Base-by-base conservation (phyloP, 2,113 vertebrate species). In the Microcebus jonahi region DNA sequence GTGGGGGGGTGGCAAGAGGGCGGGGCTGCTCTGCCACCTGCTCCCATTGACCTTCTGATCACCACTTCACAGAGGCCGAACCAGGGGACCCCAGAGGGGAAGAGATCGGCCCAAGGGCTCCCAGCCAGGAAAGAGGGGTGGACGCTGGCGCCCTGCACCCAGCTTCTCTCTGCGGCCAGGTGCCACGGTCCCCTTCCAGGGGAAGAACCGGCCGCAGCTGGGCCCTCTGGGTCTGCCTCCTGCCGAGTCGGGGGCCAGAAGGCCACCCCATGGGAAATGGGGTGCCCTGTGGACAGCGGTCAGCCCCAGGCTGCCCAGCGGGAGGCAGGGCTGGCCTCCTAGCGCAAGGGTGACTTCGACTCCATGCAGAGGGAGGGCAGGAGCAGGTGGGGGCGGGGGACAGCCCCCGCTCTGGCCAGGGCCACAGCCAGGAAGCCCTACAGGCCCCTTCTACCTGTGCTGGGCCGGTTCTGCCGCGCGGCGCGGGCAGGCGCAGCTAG, bases 381-480 rank as follows among this genome's bases (percentile, higher is more conserved):
- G 70, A 14, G 31, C 8, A 48, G 65, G 73, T 1, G 1, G 65
- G 76, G 71, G 23, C 4, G 0, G n/a, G 50, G 23, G 1, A 12
- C 45, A 5, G 4, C 9, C 17, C 53, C 73, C 42, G 2, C n/a
- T 17, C n/a, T 0, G 10, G 75, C 59, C 81, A 65, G 8, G 13
- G 70, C 36, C 45, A 20, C 1, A 0, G 6, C 17, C 10, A 9
- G 8, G 67, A 14, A 27, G 10, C 21, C 45, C 18, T 39, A 6
- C 14, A 0, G 25, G 8, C 75, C 94, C 95, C 91, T 77, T 97
- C 97, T 75, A 89, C 97, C 98, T 8, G 3, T 75, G 85, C 90
- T 80, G 97, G 93, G 95, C 95, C 94, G 20, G 83, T 81, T 84
- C 95, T 94, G 86, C 97, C 53, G 29, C 86, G 71, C 89, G 75